Conservation (phyloP, 2,888 invertebrate species). For the Chaetogeoica ovagalla region DNA sequence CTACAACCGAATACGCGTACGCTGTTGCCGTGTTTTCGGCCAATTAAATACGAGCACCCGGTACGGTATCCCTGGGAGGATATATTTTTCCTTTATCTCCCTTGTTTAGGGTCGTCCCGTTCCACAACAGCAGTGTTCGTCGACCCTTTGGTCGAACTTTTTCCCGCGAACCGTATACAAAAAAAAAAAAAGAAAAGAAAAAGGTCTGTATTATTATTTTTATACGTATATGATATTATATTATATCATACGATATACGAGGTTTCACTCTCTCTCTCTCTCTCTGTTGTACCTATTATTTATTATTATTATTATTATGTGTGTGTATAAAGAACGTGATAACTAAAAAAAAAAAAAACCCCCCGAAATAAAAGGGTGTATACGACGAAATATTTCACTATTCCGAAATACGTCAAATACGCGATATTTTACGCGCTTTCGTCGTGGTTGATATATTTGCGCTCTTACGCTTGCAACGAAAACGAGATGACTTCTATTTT, state of each 20-base stretch:
- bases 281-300: background rate
- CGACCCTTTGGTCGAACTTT: constrained; percentile 24
- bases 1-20: background rate
- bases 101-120: constrained; percentile 21
- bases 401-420: constrained; percentile 10
- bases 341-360: background rate
- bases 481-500: background rate
- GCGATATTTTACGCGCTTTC: constrained; percentile 16
- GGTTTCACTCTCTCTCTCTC: background rate
- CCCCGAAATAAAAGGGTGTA: background rate
- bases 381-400: background rate
- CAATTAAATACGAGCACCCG: constrained; percentile 31
- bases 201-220: background rate
- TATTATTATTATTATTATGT: background rate
- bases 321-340: background rate
- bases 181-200: too few species aligned
- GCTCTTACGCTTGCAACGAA: too few species aligned
- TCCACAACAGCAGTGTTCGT: constrained; percentile 6
- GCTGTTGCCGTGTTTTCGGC: constrained; percentile 6
- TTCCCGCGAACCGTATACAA: constrained; percentile 23
- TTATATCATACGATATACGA: background rate
- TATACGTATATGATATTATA: background rate
- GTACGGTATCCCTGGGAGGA: background rate
- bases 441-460: background rate
- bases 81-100: constrained; percentile 16